These are phyloP conservation scores for Epinephelus coioides DNA, from an alignment of 2,797 vertebrate species.

Conservation along the genomic window DNA sequence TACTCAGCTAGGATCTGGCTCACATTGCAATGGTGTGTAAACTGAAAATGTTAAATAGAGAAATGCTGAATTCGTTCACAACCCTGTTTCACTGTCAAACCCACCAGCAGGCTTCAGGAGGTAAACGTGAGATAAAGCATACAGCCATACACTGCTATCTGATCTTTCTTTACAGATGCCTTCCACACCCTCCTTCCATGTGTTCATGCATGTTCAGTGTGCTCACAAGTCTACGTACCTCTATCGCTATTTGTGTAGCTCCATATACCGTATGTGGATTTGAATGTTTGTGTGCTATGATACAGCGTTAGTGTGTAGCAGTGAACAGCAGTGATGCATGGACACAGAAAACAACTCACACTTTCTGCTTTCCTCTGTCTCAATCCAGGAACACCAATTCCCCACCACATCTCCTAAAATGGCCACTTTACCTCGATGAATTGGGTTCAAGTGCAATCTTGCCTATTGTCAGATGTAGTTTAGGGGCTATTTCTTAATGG, in stretches of 20 bases:
- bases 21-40: background rate
- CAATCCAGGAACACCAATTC: conserved; percentile 71
- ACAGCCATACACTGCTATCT: background rate
- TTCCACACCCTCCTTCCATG: background rate
- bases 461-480: conserved; percentile 86
- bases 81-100: too few relatives aligned
- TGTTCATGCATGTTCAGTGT: background rate
- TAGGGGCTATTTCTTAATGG: conserved; percentile 84
- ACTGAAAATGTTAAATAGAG: too few relatives aligned
- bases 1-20: background rate
- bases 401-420: conserved; percentile 71
- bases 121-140: too few relatives aligned
- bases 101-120: too few relatives aligned
- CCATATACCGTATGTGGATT: background rate
- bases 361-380: conserved; percentile 61
- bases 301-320: conserved; percentile 12
- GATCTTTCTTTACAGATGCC: background rate
- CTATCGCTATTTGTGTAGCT: background rate
- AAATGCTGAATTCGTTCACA: too few relatives aligned
- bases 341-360: conserved; percentile 54
- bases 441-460: conserved; percentile 85
- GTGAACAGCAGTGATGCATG: conserved; percentile 51
- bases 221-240: conserved; percentile 5
- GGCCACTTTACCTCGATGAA: conserved; percentile 82
- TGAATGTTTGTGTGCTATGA: background rate